Conservation (phyloP, 1,140 invertebrate genomes). For the Ostrea edulis region DNA sequence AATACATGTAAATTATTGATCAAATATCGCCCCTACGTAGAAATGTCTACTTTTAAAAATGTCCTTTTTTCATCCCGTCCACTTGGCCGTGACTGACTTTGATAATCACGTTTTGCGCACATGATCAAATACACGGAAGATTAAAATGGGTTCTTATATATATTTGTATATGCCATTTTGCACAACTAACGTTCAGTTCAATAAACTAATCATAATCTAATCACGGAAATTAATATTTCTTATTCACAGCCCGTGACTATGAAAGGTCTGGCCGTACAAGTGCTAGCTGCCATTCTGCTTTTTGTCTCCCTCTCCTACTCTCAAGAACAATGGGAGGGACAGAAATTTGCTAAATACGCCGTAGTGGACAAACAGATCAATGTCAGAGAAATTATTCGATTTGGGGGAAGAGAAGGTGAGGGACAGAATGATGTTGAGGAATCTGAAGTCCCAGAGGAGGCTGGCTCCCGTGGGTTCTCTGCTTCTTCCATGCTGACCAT, state of each 20-base stretch:
- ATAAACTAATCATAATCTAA: too few relatives aligned
- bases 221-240: too few relatives aligned
- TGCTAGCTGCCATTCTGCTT: neutral
- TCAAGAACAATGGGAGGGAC: neutral
- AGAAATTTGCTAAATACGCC: neutral
- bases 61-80: neutral
- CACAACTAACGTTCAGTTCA: too few relatives aligned
- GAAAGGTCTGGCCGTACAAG: constrained; percentile 4
- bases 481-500: neutral
- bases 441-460: neutral
- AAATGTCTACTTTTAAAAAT: neutral
- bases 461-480: neutral
- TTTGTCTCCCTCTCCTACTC: neutral
- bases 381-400: neutral
- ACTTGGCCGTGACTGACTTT: too few relatives aligned
- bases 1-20: too few relatives aligned
- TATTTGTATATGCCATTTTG: too few relatives aligned
- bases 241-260: neutral
- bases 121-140: too few relatives aligned
- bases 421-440: neutral
- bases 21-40: too few relatives aligned
- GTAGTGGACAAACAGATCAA: constrained; percentile 8
- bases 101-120: too few relatives aligned
- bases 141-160: too few relatives aligned
- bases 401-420: neutral